Conservation (phyloP, 2,888 invertebrate genomes). For the Ceramica pisi region DNA sequence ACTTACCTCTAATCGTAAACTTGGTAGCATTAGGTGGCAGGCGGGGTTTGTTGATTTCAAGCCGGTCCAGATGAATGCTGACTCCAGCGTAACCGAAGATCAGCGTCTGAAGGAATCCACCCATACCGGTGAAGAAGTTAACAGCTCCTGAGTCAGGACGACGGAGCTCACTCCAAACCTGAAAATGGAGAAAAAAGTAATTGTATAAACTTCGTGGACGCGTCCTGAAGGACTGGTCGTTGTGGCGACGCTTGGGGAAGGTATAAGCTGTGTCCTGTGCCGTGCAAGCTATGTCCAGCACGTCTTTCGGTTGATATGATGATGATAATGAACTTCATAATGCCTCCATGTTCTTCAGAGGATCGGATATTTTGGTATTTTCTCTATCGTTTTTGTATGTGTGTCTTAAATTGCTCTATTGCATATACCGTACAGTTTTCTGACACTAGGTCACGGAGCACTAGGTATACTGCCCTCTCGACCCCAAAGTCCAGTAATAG, state of each 20-base stretch:
- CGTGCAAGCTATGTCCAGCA: too few relatives aligned
- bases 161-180: constrained; percentile 91
- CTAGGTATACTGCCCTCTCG: too few relatives aligned
- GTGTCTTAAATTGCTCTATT: background rate
- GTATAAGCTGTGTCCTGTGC: too few relatives aligned
- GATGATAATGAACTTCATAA: background rate
- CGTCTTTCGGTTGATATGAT: too few relatives aligned
- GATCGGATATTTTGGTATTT: background rate
- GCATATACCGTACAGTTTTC: background rate
- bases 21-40: constrained; percentile 83
- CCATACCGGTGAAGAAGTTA: constrained; percentile 92
- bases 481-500: too few relatives aligned
- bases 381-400: background rate
- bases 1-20: constrained; percentile 83
- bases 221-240: too few relatives aligned
- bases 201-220: too few relatives aligned
- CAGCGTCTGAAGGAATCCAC: constrained; percentile 91
- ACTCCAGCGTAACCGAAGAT: constrained; percentile 91
- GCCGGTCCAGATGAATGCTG: constrained; percentile 85
- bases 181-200: too few relatives aligned
- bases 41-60: constrained; percentile 83
- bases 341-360: background rate
- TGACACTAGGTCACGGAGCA: too few relatives aligned
- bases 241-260: too few relatives aligned
- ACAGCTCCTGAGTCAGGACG: constrained; percentile 88